Evolutionary conservation across 37 sponge, comb jelly and placozoan species (phyloP), one percentile per base, ranked within the genome.

Genomic region (Halichondria panicea): DNA sequence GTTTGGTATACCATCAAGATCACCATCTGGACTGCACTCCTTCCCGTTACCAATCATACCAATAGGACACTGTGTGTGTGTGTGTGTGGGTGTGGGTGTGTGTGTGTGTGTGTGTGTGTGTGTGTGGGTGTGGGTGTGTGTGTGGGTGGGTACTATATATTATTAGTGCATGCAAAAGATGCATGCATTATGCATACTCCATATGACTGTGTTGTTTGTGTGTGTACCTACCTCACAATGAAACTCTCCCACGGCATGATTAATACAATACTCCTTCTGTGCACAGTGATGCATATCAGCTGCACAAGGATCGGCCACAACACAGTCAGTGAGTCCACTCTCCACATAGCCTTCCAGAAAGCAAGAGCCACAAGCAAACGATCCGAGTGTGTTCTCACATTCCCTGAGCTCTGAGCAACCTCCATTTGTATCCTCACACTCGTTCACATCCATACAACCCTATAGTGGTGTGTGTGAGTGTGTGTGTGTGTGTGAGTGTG

Each of bases 401-500:
- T 81, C 72, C 61, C 87, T 61, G 46, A 68, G 33, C 7, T 76
- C 65, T 44, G 84, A 62, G 76, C 96, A 95, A 0, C 75, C 82
- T 0, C 83, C 79, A 54, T 89, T 79, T 1, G 18, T 27, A 2
- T 13, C 21, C 28, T 64, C 72, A 57, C 96, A 96, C 72, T 96
- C 96, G 57, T 97, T 62, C 15, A 93, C 73, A 68, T 97, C 94
- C 13, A n/a, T 32, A 75, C 97, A 97, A 9, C 67, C 72, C 87
- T 92, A 35, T 2, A 56, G 56, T 5, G 8, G 8, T 48, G 52
- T 48, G 11, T 48, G 52, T 18, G 15, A 48, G 11, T 48, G 52
- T n/a, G n/a, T n/a, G n/a, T n/a, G n/a, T n/a, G n/a, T n/a, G n/a
- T n/a, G n/a, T n/a, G n/a, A n/a, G n/a, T n/a, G n/a, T n/a, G n/a